A percentile compares a stretch with the other conserved stretches of the same genome.
Evolutionary conservation across 2,888 invertebrate genomes (phyloP).

Genomic region (Tenthredo livida): DNA sequence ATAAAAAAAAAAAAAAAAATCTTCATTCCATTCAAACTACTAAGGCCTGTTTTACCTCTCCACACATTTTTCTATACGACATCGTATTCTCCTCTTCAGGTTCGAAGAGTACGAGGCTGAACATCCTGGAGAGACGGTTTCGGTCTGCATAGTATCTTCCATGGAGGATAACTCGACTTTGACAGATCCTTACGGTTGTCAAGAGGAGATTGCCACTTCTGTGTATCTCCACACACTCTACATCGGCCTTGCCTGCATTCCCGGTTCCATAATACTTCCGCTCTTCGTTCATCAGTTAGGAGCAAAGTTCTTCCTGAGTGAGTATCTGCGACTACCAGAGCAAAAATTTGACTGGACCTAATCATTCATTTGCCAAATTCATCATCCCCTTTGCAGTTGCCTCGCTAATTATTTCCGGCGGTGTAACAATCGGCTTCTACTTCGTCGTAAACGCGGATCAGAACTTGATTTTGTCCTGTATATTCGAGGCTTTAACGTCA

Average conservation of each 20-base stretch:
- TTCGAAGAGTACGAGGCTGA: conserved; percentile 87
- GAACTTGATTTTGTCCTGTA: conserved; percentile 87
- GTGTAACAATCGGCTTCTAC: conserved; percentile 87
- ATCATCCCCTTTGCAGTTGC: conserved; percentile 81
- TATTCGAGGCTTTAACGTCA: conserved; percentile 90
- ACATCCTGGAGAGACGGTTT: conserved; percentile 85
- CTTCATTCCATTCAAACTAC: not conserved
- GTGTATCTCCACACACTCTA: conserved; percentile 89
- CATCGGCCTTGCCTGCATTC: conserved; percentile 89
- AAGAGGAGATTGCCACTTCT: conserved; percentile 82
- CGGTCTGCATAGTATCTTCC: conserved; percentile 89
- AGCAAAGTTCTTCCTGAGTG: conserved; percentile 90
- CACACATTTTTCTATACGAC: not conserved
- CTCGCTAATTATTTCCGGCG: conserved; percentile 86
- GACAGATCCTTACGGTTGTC: conserved; percentile 81
- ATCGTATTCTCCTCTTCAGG: conserved; percentile 78
- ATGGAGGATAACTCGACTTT: conserved; percentile 75
- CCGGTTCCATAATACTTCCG: conserved; percentile 89
- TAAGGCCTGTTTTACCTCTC: not conserved
- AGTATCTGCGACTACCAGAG: conserved; percentile 71
- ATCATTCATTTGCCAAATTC: not conserved
- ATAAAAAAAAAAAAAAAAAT: not conserved
- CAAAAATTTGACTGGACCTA: not conserved
- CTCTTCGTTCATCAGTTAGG: conserved; percentile 89
- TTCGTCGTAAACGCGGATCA: conserved; percentile 86